Evolutionary conservation across 2,888 invertebrate species (phyloP), one percentile per base, ranked within the genome.

Genomic region (Urechis unicinctus): DNA sequence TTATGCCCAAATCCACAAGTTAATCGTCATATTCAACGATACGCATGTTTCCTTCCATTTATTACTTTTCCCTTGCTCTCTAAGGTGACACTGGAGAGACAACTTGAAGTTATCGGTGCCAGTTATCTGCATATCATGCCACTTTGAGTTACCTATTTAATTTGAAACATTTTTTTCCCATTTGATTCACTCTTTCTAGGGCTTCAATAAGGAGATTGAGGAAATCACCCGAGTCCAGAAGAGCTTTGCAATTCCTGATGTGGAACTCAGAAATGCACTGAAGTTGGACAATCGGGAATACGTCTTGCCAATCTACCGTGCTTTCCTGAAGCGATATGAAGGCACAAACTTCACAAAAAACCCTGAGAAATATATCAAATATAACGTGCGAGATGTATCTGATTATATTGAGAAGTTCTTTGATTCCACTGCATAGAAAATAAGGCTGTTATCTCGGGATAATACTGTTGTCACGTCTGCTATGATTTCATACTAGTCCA

Each of bases 141-240:
- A n/a, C n/a, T n/a, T n/a, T n/a, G n/a, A n/a, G n/a, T n/a, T n/a
- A n/a, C n/a, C n/a, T n/a, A n/a, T n/a, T n/a, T n/a, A n/a, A n/a
- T n/a, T n/a, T n/a, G n/a, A n/a, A n/a, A 36, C 41, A 36, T 13
- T 13, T 36, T n/a, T 36, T 36, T 36, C n/a, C n/a, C n/a, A n/a
- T n/a, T n/a, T n/a, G n/a, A n/a, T n/a, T n/a, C n/a, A n/a, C n/a
- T n/a, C n/a, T n/a, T n/a, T n/a, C 24, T 73, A 93, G 91, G 87
- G 88, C 50, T 96, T 96, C 79, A 95, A 96, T 79, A 91, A 92
- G 74, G 96, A 96, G 79, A 86, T 96, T 75, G 95, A 96, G 71
- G 94, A 95, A 68, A 84, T 88, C 17, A 84, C 86, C 1, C 86
- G 88, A 65, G 84, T 85, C 30, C 95, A 96, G 81, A 85, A 91